Evolutionary conservation across 2,797 vertebrate species (phyloP).

Genomic region (Dromococcyx pavoninus): DNA sequence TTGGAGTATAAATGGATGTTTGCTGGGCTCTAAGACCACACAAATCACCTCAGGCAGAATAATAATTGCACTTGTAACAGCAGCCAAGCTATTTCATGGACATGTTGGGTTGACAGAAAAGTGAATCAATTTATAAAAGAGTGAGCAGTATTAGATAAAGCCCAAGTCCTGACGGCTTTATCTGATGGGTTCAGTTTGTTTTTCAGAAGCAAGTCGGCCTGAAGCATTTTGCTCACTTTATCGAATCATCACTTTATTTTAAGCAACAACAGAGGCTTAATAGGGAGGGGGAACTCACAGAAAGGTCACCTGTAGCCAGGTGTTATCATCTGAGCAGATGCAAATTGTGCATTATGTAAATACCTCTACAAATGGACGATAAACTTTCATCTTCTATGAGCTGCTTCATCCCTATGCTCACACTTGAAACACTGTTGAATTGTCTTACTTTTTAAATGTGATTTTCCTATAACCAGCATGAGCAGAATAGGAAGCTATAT

Average conservation of each 20-base stretch:
- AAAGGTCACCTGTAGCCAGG: constrained; percentile 55
- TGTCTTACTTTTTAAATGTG: neutral
- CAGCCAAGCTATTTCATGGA: constrained; percentile 73
- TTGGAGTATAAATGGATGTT: constrained; percentile 58
- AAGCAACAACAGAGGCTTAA: constrained; percentile 58
- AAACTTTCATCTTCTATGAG: neutral
- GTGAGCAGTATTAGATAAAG: constrained; percentile 74
- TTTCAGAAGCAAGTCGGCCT: constrained; percentile 57
- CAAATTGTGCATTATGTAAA: neutral
- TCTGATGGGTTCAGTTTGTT: constrained; percentile 71
- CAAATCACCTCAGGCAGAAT: constrained; percentile 65
- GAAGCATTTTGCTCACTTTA: constrained; percentile 50
- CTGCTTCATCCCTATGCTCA: neutral
- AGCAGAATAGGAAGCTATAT: neutral
- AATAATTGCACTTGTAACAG: constrained; percentile 73
- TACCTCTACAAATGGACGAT: neutral
- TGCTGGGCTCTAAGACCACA: constrained; percentile 60
- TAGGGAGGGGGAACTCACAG: constrained; percentile 25
- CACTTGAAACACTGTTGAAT: neutral
- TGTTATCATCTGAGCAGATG: constrained; percentile 3
- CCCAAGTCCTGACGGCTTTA: constrained; percentile 61
- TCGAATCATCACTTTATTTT: constrained; percentile 64
- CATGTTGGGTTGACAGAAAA: constrained; percentile 66
- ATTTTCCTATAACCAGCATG: neutral
- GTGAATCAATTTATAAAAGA: constrained; percentile 77